Base-by-base conservation (phyloP, 1,140 invertebrate genomes). In the Trypoxylus dichotomus region DNA sequence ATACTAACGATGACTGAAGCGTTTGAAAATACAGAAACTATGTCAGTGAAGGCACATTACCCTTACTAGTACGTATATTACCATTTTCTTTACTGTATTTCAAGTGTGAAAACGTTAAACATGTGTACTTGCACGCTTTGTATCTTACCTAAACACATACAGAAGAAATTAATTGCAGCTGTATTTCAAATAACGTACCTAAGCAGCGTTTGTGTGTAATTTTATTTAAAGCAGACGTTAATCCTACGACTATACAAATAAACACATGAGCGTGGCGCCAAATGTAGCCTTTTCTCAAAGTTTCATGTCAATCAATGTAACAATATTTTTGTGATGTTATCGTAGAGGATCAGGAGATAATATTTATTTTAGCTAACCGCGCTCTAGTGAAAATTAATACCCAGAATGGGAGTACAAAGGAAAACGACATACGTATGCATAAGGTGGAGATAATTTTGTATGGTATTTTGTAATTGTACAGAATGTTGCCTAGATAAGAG, bases 291-390 rank as follows among this genome's bases (percentile, higher is more conserved):
- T 29, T 24, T 68, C 19, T 68, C 24, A 68, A 68, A 68, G 60
- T 68, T 68, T 68, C 24, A 29, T 68, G 60, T 68, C 60, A 68
- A 29, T 68, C 60, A 68, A 29, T 68, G 60, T 68, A 68, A 68
- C 60, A 68, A 68, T 68, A 68, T 29, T 68, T 68, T 68, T 15
- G 60, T 25, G 21, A 27, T 68, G 60, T 27, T 68, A 8, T 8
- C 27, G 24, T 24, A 68, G 21, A 29, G 60, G 15, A 25, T 1
- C 60, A 27, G 60, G 60, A 24, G 27, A 6, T 24, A 27, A 63
- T 68, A 68, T 68, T 68, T 68, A 68, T 24, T 68, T 68, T 25
- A 68, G 60, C 19, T 68, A 68, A 68, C 21, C 27, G 24, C 25
- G 7, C 25, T 8, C 2, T 24, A 37, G 32, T 37, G 10, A 8